Evolutionary conservation across 2,113 vertebrate species (phyloP), one percentile per base, ranked within the genome.

Genomic region (Cnemophilus loriae): DNA sequence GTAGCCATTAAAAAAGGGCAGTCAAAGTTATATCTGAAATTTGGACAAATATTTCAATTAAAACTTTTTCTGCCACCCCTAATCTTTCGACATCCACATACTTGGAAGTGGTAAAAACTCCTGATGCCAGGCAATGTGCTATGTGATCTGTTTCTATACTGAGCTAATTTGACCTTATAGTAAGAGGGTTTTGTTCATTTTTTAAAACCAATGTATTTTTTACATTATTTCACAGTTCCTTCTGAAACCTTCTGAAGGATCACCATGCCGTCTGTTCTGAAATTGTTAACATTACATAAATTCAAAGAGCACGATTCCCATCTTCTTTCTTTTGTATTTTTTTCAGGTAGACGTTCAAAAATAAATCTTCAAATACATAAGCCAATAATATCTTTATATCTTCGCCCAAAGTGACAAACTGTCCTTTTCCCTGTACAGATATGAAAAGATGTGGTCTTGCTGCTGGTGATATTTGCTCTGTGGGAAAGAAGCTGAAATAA

Each of bases 401-500:
- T 96, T 96, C 73, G 76, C 90, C 47, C 68, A 90, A 90, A 89
- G 57, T 75, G 46, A 57, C 88, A 85, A 96, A 84, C 60, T 94
- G 27, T 81, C 73, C 33, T 79, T 91, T 95, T 92, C 50, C 59
- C 53, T 74, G 24, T 83, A 86, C 50, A 71, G 74, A 53, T 96
- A 92, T 71, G 88, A 95, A 95, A 95, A 93, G 91, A 94, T 63
- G 55, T n/a, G 59, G 65, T 92, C 91, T 95, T 91, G 77, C 95
- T 87, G 84, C 76, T 91, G 84, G 80, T 96, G 88, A n/a, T 94
- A 96, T 94, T 96, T 94, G 76, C 87, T 94, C 94, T 96, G 81
- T 84, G 85, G 74, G 84, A 97, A 96, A 94, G 55, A 91, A 96
- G 69, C 84, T 92, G 93, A 93, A 97, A 97, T 96, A 96, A 94